Evolutionary conservation across 2,797 vertebrate species (phyloP), one percentile per base, ranked within the genome.

Genomic region (Schizopygopsis pylzovi): DNA sequence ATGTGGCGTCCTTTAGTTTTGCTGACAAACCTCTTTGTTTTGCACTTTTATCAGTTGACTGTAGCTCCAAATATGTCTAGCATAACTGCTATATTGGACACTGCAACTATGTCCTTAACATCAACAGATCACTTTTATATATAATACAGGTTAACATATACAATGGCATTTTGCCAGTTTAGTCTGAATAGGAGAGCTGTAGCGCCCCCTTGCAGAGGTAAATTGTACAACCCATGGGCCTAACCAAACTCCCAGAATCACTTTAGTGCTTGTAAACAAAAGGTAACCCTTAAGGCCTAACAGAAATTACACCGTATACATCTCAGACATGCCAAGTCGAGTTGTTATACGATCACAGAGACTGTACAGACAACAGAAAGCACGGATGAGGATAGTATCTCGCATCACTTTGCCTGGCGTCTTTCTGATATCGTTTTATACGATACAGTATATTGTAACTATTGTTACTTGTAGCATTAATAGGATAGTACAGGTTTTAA

Each of bases 401-500:
- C 39, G 22, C 52, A 41, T 59, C 52, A n/a, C 75, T 77, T 56
- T 52, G 45, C 45, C n/a, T 18, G 45, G 2, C 18, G 15, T 45
- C 25, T 28, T 79, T 73, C 6, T 28, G 1, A 72, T 56, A 10
- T 25, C 16, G 18, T 37, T 61, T 39, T 16, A n/a, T 9, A 11
- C 9, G 28, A 4, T n/a, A 68, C 61, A 4, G 6, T 43, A n/a
- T 49, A 68, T 49, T 70, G 63, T 78, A 89, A 92, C 88, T 91
- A 91, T 89, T 82, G 89, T 88, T 91, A 90, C 92, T 93, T 92
- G 92, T 63, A 61, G 61, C 56, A 77, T 43, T 86, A 70, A 86
- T 82, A 85, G 79, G 68, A 83, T 76, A 81, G 85, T 83, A 87
- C 91, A 87, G 92, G 94, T 96, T 96, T 97, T 96, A 97, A 97